phyloP scores from a whole-genome alignment of 2,113 vertebrate species.

The Chloebia gouldiae region DNA sequence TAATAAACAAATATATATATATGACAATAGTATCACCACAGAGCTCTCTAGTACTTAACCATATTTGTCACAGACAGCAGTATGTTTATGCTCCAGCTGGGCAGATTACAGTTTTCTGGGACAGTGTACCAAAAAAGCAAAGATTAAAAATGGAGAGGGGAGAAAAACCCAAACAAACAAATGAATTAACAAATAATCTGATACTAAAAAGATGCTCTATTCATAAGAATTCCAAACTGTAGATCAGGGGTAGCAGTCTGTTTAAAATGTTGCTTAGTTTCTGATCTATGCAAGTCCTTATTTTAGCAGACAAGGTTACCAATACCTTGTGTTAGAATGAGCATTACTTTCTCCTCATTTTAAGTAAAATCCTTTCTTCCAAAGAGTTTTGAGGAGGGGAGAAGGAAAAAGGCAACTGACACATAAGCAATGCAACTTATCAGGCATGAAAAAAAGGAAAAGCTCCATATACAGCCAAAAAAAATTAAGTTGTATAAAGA shows the following conservation, averaged over 20 bases:
- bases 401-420: background rate
- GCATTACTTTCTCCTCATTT: background rate
- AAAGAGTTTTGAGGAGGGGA: background rate
- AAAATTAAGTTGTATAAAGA: background rate
- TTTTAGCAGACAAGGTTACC: background rate
- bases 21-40: fast-evolving
- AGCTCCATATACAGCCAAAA: background rate
- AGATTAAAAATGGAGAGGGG: background rate
- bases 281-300: background rate
- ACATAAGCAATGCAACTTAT: background rate
- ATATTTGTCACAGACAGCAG: background rate
- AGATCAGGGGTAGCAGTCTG: background rate
- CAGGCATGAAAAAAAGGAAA: background rate
- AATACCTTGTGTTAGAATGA: background rate
- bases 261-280: background rate
- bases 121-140: background rate
- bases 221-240: background rate
- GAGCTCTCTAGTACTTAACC: background rate
- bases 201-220: background rate
- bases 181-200: background rate
- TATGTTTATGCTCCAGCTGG: background rate
- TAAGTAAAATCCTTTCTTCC: background rate
- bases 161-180: fast-evolving
- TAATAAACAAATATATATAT: background rate
- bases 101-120: background rate